Evolutionary conservation across 2,113 vertebrate genomes (phyloP).

Genomic region (Ifrita kowaldi): DNA sequence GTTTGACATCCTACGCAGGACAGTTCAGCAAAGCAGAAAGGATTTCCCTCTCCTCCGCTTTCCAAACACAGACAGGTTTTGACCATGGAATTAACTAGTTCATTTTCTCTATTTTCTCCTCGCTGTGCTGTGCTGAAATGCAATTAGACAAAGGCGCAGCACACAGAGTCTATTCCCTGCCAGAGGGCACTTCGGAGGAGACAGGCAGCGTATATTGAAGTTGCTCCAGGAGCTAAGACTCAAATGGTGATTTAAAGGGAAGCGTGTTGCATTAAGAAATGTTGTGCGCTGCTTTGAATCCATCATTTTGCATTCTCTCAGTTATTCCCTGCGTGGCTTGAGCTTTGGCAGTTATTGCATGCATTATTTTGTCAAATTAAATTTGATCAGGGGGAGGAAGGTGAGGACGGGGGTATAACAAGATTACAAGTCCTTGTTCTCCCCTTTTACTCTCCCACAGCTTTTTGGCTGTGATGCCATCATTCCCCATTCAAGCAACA

Average conservation of each 20-base stretch:
- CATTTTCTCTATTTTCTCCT: conserved; percentile 31
- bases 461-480: background rate
- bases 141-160: background rate
- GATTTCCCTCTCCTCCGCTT: background rate
- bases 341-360: conserved; percentile 42
- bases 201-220: background rate
- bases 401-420: background rate
- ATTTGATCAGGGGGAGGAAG: conserved; percentile 21
- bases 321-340: conserved; percentile 57
- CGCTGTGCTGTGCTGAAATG: background rate
- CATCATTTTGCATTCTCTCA: conserved; percentile 44
- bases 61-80: background rate
- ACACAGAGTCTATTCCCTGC: conserved; percentile 24
- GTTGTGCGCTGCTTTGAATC: conserved; percentile 43
- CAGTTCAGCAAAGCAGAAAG: conserved; percentile 8
- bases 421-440: background rate
- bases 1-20: background rate
- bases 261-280: conserved; percentile 26
- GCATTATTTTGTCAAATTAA: conserved; percentile 60
- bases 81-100: background rate
- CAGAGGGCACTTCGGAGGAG: conserved; percentile 44
- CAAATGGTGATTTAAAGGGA: conserved; percentile 60
- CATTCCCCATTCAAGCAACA: background rate
- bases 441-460: background rate
- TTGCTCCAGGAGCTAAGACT: conserved; percentile 44